Percentiles rank a stretch among this genome's conserved stretches.
Conservation (phyloP, 2,888 invertebrate species). For the Troilus luridus region DNA sequence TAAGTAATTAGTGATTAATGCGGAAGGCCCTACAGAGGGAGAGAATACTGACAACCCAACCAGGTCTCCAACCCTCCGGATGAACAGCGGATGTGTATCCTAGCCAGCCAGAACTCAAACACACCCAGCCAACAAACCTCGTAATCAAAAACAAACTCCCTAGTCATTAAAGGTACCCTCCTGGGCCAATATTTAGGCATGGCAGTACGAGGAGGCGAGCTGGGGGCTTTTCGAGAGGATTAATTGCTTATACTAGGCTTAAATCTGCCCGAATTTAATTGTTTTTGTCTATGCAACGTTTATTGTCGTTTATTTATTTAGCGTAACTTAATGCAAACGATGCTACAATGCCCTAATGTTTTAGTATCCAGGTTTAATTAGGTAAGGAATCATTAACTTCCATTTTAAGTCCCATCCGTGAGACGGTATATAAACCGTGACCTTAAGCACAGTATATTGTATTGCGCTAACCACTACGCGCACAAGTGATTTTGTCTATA, state of each 20-base stretch:
- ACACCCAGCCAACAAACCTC: neutral
- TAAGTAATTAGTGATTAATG: constrained; percentile 16
- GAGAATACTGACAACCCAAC: neutral
- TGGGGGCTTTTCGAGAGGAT: neutral
- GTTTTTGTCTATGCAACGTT: neutral
- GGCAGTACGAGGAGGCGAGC: neutral
- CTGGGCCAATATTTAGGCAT: neutral
- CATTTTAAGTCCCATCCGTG: too few relatives aligned
- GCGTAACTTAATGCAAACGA: too few relatives aligned
- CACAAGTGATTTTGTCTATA: too few relatives aligned
- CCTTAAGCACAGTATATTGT: too few relatives aligned
- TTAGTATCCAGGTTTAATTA: too few relatives aligned
- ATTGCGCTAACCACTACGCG: too few relatives aligned
- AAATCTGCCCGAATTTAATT: neutral
- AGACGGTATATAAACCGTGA: too few relatives aligned
- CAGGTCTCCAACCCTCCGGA: neutral
- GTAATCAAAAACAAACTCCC: constrained; percentile 39
- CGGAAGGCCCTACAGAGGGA: neutral
- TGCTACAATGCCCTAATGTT: too few relatives aligned
- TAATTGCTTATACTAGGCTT: neutral
- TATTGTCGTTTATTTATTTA: too few relatives aligned
- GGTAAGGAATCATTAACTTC: too few relatives aligned
- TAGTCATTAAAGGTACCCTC: constrained; percentile 26
- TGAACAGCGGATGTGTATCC: constrained; percentile 7
- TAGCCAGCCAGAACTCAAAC: constrained; percentile 30